These are phyloP conservation scores for Gymnodraco acuticeps DNA, from an alignment of 2,797 vertebrate genomes.

Conservation along the genomic window DNA sequence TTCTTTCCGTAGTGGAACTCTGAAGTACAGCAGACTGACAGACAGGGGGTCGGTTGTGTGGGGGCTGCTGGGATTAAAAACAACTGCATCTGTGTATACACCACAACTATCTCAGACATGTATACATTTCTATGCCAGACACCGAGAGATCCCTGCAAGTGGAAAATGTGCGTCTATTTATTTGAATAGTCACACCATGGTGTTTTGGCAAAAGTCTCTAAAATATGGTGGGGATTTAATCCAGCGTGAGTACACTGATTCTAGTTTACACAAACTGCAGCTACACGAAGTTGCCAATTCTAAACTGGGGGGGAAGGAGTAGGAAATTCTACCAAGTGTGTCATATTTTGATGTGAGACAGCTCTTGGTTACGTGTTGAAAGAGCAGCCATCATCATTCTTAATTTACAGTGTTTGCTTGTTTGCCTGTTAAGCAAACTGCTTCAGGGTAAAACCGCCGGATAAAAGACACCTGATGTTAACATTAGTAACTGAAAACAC, in stretches of 20 bases:
- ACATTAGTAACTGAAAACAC: slow-evolving; percentile 8
- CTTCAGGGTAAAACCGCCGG: slow-evolving; percentile 1
- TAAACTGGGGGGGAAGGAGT: slow-evolving; percentile 27
- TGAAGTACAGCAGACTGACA: slow-evolving; percentile 20
- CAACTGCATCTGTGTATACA: slow-evolving; percentile 71
- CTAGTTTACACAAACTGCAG: slow-evolving; percentile 64
- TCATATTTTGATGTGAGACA: slow-evolving; percentile 23
- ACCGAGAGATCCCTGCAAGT: slow-evolving; percentile 66
- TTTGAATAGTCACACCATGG: slow-evolving; percentile 73
- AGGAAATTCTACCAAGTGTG: slow-evolving; percentile 23
- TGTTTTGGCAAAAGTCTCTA: slow-evolving; percentile 66
- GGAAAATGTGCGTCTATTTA: slow-evolving; percentile 81
- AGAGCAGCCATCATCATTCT: slow-evolving; percentile 21
- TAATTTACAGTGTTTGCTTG: slow-evolving; percentile 17
- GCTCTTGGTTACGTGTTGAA: slow-evolving; percentile 8
- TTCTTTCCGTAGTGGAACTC: slow-evolving; percentile 12
- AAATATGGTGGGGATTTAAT: slow-evolving; percentile 62
- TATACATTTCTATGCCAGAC: slow-evolving; percentile 65
- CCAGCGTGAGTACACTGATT: slow-evolving; percentile 44
- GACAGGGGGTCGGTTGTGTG: slow-evolving; percentile 51
- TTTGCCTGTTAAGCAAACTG: slow-evolving; percentile 25
- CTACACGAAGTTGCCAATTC: slow-evolving; percentile 19
- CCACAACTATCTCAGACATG: slow-evolving; percentile 66
- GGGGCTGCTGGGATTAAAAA: slow-evolving; percentile 60
- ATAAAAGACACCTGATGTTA: slow-evolving; percentile 24